phyloP scores from a whole-genome alignment of 2,888 invertebrate species.

The Hetaerina titia region DNA sequence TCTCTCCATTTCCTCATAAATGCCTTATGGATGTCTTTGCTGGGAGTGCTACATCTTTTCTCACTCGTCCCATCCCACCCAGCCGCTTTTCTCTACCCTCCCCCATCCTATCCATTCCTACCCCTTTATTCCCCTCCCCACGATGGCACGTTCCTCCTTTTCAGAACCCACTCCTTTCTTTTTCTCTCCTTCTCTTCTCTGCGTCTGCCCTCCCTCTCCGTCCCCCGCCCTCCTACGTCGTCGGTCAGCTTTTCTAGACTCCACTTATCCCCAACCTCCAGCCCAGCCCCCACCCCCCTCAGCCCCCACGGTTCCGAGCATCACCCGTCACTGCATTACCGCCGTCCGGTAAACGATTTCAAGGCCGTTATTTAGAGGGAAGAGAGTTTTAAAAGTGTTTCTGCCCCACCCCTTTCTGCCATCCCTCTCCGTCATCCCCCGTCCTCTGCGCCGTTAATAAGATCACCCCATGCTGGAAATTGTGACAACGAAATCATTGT shows the following conservation, averaged over 20 bases:
- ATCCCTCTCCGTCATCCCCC: background rate
- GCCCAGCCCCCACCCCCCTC: background rate
- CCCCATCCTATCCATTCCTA: background rate
- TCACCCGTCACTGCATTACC: background rate
- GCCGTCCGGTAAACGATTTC: background rate
- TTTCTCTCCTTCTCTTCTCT: background rate
- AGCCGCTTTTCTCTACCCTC: background rate
- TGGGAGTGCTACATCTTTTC: background rate
- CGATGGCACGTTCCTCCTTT: no score
- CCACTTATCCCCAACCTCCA: conserved; percentile 11
- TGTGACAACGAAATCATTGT: background rate
- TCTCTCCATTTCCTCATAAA: background rate
- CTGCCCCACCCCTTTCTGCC: background rate
- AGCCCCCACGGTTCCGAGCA: background rate
- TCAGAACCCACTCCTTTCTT: background rate
- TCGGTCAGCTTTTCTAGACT: background rate
- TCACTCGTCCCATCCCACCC: background rate
- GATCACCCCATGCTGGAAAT: background rate
- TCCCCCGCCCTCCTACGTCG: background rate
- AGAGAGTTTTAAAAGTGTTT: background rate
- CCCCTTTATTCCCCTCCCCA: background rate
- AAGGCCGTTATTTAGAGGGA: conserved; percentile 20
- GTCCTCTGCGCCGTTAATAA: background rate
- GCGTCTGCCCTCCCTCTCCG: background rate
- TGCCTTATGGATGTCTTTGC: background rate